Conservation (phyloP, 2,888 invertebrate genomes). For the Euphydryas editha region DNA sequence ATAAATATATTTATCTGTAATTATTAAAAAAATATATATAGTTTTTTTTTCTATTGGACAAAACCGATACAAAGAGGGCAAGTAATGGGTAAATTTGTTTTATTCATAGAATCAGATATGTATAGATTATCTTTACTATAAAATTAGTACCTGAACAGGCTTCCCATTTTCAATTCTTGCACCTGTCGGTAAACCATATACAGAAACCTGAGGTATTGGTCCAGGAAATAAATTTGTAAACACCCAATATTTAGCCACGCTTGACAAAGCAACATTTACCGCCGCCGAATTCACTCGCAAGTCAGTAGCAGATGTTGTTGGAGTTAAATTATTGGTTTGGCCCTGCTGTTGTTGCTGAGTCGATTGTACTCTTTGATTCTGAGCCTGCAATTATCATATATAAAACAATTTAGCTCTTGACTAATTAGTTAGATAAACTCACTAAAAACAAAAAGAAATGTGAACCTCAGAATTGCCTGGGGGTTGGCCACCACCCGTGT, state of each 20-base stretch:
- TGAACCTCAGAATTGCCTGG: conserved; percentile 83
- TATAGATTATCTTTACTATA: neutral
- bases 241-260: conserved; percentile 93
- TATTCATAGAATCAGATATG: neutral
- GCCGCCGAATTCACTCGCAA: conserved; percentile 86
- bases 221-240: conserved; percentile 91
- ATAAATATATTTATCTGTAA: neutral
- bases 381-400: conserved; percentile 63
- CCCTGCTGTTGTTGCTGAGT: conserved; percentile 66
- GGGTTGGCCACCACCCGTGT: conserved; percentile 84
- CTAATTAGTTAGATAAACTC: conserved; percentile 25
- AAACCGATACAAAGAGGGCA: too few relatives aligned
- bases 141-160: conserved; percentile 80
- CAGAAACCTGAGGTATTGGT: conserved; percentile 89
- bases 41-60: too few relatives aligned
- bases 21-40: too few relatives aligned
- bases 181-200: conserved; percentile 86
- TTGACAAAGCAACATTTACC: conserved; percentile 88
- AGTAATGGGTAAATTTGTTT: neutral
- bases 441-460: conserved; percentile 48
- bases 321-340: conserved; percentile 65
- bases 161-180: conserved; percentile 85
- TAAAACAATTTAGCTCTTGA: conserved; percentile 44
- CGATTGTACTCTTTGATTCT: conserved; percentile 70
- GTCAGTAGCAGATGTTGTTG: conserved; percentile 85